Base-by-base conservation (phyloP, 2,113 vertebrate genomes). In the Aptenodytes forsteri region DNA sequence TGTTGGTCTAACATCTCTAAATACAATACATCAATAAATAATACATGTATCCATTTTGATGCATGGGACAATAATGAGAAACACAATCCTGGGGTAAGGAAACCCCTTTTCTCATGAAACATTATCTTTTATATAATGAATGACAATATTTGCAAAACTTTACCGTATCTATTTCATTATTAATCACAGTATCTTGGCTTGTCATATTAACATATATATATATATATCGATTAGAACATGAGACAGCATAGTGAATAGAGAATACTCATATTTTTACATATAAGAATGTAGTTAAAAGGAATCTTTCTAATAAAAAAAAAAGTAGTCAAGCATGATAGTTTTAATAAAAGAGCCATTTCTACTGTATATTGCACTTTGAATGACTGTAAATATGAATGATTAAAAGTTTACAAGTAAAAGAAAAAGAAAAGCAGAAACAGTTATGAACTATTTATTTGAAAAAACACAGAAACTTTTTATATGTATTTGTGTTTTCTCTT, bases 381-480 rank as follows among this genome's bases (percentile, higher is more conserved):
- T 96, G 93, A 93, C 97, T 98, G 77, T 89, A 78, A 93, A 79
- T 85, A 86, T 75, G 15, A 97, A 93, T 89, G 32, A 94, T 81
- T 95, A 94, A 96, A 96, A 95, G 32, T 97, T 98, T 98, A 96
- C 58, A 92, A 96, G 95, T 93, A 96, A 85, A 95, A 94, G 78
- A 84, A 84, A 90, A 94, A 87, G 46, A 89, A 89, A 94, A 59
- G 15, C 26, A 94, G 49, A 84, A 90, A 66, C 75, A 80, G 27
- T 92, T 93, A 97, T 62, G 71, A 91, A 96, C 47, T 59, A 87
- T 89, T 91, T 96, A 91, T 96, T 97, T 91, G 70, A 92, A 94
- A 94, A 94, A 85, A 70, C 27, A 52, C 67, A 93, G 38, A 86
- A 79, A 16, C 11, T 27, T 92, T 94, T 56, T 34, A 36, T 46